Conservation (phyloP, 2,797 vertebrate genomes). For the Serranus cabrilla region DNA sequence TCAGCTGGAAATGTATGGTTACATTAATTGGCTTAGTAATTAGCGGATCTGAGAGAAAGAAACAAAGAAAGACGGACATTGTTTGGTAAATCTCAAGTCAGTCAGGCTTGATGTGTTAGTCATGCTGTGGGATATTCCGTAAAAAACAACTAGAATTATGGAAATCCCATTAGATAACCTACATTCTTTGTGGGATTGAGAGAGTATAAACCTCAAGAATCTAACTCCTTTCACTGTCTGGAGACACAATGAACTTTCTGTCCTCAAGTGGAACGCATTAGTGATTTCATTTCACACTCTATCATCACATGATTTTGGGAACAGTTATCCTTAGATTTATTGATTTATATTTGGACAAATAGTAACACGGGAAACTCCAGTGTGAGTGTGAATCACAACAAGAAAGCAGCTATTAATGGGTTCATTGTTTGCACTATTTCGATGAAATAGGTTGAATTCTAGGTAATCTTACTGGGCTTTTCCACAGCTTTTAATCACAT, state of each 20-base stretch:
- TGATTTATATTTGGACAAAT: too few relatives aligned
- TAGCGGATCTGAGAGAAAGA: too few relatives aligned
- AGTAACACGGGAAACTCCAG: too few relatives aligned
- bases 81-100: background rate
- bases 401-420: too few relatives aligned
- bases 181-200: slow-evolving; percentile 47
- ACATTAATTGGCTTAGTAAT: background rate
- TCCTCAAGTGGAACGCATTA: background rate
- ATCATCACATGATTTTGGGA: background rate
- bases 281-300: background rate
- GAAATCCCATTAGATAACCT: background rate
- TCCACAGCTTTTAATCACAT: too few relatives aligned
- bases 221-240: background rate
- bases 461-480: too few relatives aligned
- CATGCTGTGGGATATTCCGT: background rate
- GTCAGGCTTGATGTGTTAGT: background rate
- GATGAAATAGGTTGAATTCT: too few relatives aligned
- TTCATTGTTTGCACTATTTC: too few relatives aligned
- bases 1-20: too few relatives aligned
- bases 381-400: too few relatives aligned
- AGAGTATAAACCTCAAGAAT: background rate
- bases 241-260: slow-evolving; percentile 43
- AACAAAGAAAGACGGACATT: background rate
- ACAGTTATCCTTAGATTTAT: too few relatives aligned
- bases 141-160: background rate